Base-by-base conservation (phyloP, 2,888 invertebrate species). In the Cerceris ruficornis region DNA sequence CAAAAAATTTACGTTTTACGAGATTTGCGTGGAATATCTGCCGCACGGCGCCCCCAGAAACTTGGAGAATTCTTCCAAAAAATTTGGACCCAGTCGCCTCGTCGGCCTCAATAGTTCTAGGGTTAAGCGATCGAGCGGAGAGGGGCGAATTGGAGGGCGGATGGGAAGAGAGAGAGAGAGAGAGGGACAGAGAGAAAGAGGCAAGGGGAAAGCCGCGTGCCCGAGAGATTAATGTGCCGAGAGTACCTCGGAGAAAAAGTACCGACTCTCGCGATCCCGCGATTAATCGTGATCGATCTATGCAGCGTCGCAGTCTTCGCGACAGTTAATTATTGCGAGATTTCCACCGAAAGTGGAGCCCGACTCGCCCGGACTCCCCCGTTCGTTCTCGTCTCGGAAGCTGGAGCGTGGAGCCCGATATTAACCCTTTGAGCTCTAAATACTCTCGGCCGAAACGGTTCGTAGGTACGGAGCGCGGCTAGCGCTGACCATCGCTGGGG, bases 171-270 rank as follows among this genome's bases (percentile, higher is more conserved):
- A 59, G 13, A 11, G 13, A 46, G 46, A 8, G 46, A 13, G 13
- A 13, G 8, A 46, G 13, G 5, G 5, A 5, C 2, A 46, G 46
- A 5, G 46, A 13, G 46, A 5, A 5, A 5, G 46, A 2, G 46
- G 13, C 0, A 46, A 13, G 13, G 2, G 13, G 46, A 46, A 1
- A 8, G 46, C 15, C 28, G 2, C 28, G 28, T 28, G 54, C 54
- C n/a, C 54, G 54, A 54, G n/a, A 54, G 15, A 54, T 54, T 54
- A n/a, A 54, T 54, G 54, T 7, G n/a, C 14, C 54, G 54, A n/a
- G 9, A 8, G 46, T 6, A 11, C 46, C 46, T 11, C 46, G 46
- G 6, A 8, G 46, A 11, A 46, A 46, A 46, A 46, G 46, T 11
- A 46, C 46, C 46, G 11, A 6, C 9, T 1, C 46, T 1, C 11